phyloP scores from a whole-genome alignment of 1,140 invertebrate species.

The Drosophila chauvacae region DNA sequence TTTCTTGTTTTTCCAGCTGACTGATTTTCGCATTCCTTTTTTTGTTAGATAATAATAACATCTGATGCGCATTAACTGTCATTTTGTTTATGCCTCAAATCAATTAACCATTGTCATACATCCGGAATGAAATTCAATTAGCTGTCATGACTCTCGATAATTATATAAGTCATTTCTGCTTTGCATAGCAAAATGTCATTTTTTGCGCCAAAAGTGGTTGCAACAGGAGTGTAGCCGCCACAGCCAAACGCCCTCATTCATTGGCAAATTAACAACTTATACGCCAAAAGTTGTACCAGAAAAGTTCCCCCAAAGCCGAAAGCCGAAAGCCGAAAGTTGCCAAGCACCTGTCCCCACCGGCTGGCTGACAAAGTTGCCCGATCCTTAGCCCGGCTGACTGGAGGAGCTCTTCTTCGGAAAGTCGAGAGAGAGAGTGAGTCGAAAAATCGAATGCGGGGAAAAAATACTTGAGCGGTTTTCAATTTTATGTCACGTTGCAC shows the following conservation, averaged over 20 bases:
- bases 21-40: background rate
- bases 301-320: slow-evolving; percentile 52
- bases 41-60: slow-evolving; percentile 10
- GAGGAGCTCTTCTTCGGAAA: slow-evolving; percentile 4
- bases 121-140: slow-evolving; percentile 33
- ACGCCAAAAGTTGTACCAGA: slow-evolving; percentile 67
- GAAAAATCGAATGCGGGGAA: slow-evolving; percentile 34
- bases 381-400: slow-evolving; percentile 2
- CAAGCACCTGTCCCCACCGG: slow-evolving; percentile 63
- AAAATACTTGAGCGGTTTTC: slow-evolving; percentile 65
- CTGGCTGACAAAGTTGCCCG: slow-evolving; percentile 67
- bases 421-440: slow-evolving; percentile 11
- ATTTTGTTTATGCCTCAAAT: slow-evolving; percentile 24
- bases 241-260: slow-evolving; percentile 72
- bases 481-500: slow-evolving; percentile 65
- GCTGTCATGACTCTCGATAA: slow-evolving; percentile 11
- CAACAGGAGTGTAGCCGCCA: slow-evolving; percentile 46
- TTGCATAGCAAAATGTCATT: slow-evolving; percentile 17
- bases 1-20: slow-evolving; percentile 1
- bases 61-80: slow-evolving; percentile 29
- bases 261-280: slow-evolving; percentile 82
- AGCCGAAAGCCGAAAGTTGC: slow-evolving; percentile 48
- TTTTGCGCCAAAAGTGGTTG: slow-evolving; percentile 28
- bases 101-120: slow-evolving; percentile 41
- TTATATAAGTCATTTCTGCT: slow-evolving; percentile 18